phyloP scores from a whole-genome alignment of 1,140 invertebrate genomes.

The Plodia interpunctella region DNA sequence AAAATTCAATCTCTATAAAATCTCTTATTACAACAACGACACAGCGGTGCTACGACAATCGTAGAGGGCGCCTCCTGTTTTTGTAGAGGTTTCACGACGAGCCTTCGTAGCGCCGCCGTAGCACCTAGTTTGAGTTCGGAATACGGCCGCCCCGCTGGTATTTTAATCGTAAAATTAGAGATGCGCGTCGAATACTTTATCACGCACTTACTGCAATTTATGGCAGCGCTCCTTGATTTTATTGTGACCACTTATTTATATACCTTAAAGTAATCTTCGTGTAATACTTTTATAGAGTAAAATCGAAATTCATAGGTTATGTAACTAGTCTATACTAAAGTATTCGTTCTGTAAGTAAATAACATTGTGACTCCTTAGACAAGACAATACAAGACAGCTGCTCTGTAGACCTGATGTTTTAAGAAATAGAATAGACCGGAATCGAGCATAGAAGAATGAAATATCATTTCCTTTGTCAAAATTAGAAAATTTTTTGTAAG shows the following conservation, averaged over 20 bases:
- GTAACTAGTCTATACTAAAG: no score
- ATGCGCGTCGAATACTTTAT: slow-evolving; percentile 29
- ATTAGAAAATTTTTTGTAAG: no score
- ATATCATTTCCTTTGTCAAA: no score
- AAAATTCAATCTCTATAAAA: no score
- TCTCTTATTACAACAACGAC: no score
- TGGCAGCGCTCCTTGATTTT: slow-evolving; percentile 18
- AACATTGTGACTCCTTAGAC: no score
- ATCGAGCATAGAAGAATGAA: no score
- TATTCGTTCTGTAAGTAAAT: no score
- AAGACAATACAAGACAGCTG: no score
- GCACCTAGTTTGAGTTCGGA: background rate
- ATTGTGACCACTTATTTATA: slow-evolving; percentile 25
- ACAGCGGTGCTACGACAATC: background rate
- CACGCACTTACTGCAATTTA: slow-evolving; percentile 29
- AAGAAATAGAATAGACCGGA: no score
- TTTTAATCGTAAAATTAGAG: slow-evolving; percentile 31
- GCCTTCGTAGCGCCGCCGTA: background rate
- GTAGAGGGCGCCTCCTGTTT: background rate
- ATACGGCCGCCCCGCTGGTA: slow-evolving; percentile 14
- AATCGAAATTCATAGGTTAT: no score
- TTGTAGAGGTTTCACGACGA: background rate
- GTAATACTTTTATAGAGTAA: background rate
- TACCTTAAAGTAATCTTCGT: background rate
- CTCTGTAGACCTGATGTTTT: no score